Percentiles rank a stretch among this genome's conserved stretches.
Conservation (phyloP, 2,888 invertebrate species). For the Scaptomyza polygonia region DNA sequence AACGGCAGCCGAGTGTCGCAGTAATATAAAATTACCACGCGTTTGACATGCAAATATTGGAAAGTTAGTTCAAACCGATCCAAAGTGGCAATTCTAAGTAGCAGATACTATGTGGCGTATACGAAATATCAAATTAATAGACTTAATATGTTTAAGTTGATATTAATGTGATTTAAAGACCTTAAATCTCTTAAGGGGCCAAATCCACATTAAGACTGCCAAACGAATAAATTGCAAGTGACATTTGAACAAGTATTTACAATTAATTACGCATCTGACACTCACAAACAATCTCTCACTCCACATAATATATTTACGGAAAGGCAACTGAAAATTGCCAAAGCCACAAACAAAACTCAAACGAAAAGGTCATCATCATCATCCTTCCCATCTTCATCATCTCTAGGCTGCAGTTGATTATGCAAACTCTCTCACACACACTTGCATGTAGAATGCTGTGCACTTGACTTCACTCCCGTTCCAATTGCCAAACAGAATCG, state of each 20-base stretch:
- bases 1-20: slow-evolving; percentile 53
- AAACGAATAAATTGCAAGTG: slow-evolving; percentile 72
- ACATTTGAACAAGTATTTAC: slow-evolving; percentile 75
- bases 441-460: slow-evolving; percentile 1
- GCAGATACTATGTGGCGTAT: slow-evolving; percentile 27
- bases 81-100: slow-evolving; percentile 42
- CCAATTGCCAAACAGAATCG: slow-evolving; percentile 60
- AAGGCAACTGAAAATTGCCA: slow-evolving; percentile 13
- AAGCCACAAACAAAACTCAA: slow-evolving; percentile 25
- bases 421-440: slow-evolving; percentile 26
- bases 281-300: slow-evolving; percentile 10
- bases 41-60: slow-evolving; percentile 77
- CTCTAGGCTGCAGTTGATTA: slow-evolving; percentile 36
- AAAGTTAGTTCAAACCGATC: slow-evolving; percentile 39
- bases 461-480: slow-evolving; percentile 20
- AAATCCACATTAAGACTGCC: slow-evolving; percentile 42
- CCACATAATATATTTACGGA: background rate
- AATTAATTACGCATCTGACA: slow-evolving; percentile 70
- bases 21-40: slow-evolving; percentile 72
- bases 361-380: slow-evolving; percentile 22
- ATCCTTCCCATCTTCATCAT: slow-evolving; percentile 6
- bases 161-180: background rate
- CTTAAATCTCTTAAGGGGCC: slow-evolving; percentile 27
- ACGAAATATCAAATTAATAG: slow-evolving; percentile 12
- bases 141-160: background rate